These are phyloP conservation scores for Acyrthosiphon pisum DNA, from an alignment of 1,140 invertebrate species.

Conservation along the genomic window DNA sequence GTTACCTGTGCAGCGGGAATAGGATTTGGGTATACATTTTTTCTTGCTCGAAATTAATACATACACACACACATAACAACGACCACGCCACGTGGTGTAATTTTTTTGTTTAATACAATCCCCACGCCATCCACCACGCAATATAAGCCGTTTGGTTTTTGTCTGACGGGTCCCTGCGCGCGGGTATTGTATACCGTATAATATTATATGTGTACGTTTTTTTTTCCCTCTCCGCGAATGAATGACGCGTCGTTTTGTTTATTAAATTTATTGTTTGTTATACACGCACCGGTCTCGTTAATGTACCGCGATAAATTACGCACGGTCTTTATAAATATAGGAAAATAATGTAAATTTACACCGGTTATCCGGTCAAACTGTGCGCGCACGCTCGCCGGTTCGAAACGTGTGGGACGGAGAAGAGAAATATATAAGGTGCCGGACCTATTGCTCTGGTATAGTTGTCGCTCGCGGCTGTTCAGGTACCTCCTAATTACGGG, in stretches of 20 bases:
- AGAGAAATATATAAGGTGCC: slow-evolving; percentile 39
- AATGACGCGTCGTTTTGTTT: slow-evolving; percentile 52
- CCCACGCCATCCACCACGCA: background rate
- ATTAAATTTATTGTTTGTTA: slow-evolving; percentile 47
- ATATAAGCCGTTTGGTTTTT: slow-evolving; percentile 6
- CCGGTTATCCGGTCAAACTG: slow-evolving; percentile 51
- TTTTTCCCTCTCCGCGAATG: background rate
- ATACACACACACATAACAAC: background rate
- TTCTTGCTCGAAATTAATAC: slow-evolving; percentile 43
- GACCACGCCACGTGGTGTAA: slow-evolving; percentile 46
- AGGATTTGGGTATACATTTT: slow-evolving; percentile 42
- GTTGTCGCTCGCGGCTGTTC: slow-evolving; percentile 43
- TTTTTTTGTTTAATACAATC: background rate
- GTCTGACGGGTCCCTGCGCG: background rate
- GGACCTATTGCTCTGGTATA: background rate
- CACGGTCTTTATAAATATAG: slow-evolving; percentile 47
- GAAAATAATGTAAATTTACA: slow-evolving; percentile 54
- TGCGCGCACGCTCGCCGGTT: background rate
- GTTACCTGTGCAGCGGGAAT: slow-evolving; percentile 28
- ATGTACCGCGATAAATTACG: slow-evolving; percentile 47
- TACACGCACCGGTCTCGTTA: slow-evolving; percentile 46
- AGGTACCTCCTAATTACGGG: background rate
- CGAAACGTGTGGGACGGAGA: slow-evolving; percentile 22
- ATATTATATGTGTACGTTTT: background rate
- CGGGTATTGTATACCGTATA: background rate